Evolutionary conservation across 2,113 vertebrate species (phyloP), one percentile per base, ranked within the genome.

Genomic region (Sprattus sprattus): DNA sequence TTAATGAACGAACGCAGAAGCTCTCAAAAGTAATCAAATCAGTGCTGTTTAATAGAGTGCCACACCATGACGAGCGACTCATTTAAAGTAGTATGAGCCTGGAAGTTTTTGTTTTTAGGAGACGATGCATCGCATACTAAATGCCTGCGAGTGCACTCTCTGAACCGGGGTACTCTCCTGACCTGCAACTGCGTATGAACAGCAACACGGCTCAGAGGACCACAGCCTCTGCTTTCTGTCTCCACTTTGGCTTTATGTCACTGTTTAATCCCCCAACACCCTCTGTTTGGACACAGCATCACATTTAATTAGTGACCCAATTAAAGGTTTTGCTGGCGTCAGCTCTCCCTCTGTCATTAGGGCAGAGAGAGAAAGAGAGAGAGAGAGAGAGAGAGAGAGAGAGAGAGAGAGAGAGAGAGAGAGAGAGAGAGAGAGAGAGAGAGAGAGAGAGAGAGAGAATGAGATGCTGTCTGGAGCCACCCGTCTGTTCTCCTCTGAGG

Each of bases 251-350:
- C 50, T 84, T 92, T 90, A 90, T 92, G 91, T 91, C 91, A 90
- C 90, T 90, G 89, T 93, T 94, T 95, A 95, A 95, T 93, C 92
- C 95, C 91, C 88, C 92, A 88, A 32, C 92, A 91, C 92, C 91
- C 89, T 92, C 90, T 83, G 82, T 78, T 91, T 93, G 94, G 91
- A 89, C 93, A 86, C 90, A 90, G 89, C 90, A 87, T 95, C 95
- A 95, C 94, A 95, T 96, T 97, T 95, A 95, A 97, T 97, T 96
- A 97, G 95, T 93, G 93, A 95, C 90, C 92, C 92, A 96, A 95
- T 96, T 96, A 96, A 93, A 93, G 88, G 85, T 92, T 95, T 90
- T 92, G 91, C 92, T 93, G 92, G 88, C 94, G 92, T 95, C 93
- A 95, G 93, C 91, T 91, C 75, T 89, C 82, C 89, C 88, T 88